These are phyloP conservation scores for Agapornis canus DNA, from an alignment of 2,797 vertebrate species.

Conservation along the genomic window DNA sequence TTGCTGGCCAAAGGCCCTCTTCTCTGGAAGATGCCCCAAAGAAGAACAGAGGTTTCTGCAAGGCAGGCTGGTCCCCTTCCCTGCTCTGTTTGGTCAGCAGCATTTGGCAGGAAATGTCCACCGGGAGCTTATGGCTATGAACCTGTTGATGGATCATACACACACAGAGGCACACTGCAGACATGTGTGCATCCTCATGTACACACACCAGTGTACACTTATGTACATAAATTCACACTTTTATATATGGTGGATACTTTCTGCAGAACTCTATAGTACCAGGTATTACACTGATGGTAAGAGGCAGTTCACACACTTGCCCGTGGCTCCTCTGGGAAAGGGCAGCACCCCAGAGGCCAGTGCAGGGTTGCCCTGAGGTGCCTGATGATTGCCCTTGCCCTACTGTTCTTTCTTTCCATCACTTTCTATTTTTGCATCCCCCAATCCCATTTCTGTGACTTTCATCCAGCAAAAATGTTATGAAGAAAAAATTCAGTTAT, in stretches of 20 bases:
- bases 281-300: neutral
- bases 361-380: too few species aligned
- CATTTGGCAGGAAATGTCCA: neutral
- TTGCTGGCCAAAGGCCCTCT: neutral
- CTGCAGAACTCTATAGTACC: neutral
- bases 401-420: neutral
- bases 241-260: neutral
- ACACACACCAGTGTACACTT: neutral
- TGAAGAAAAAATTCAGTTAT: neutral
- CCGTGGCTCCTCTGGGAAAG: neutral
- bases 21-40: neutral
- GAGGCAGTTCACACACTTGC: neutral
- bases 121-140: neutral
- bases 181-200: accelerated
- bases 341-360: neutral
- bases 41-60: neutral
- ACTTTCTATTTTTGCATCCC: neutral
- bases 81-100: accelerated
- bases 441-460: neutral
- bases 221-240: neutral
- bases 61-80: neutral
- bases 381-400: neutral
- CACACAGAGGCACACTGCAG: neutral
- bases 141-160: neutral
- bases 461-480: neutral